Conservation (phyloP, 2,113 vertebrate genomes). For the Nettapus auritus region DNA sequence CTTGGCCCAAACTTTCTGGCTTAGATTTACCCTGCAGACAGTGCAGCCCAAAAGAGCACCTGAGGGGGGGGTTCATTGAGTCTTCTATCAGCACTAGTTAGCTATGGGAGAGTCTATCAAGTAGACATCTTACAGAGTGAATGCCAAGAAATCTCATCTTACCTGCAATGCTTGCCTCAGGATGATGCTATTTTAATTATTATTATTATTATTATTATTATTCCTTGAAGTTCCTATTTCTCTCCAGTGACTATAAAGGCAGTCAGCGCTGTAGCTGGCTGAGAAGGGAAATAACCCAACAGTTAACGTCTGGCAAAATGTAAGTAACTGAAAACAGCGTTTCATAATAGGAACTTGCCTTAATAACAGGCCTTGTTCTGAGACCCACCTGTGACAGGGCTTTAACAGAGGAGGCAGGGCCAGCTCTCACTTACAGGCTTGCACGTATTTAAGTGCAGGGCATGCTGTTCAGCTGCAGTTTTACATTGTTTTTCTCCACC, state of each 20-base stretch:
- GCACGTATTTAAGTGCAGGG: background rate
- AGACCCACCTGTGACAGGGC: slow-evolving; percentile 36
- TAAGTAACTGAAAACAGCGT: slow-evolving; percentile 40
- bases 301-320: slow-evolving; percentile 20
- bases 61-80: background rate
- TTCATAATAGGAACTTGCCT: slow-evolving; percentile 63
- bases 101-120: background rate
- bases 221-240: background rate
- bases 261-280: background rate
- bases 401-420: background rate
- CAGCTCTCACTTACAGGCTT: background rate
- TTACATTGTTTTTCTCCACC: background rate
- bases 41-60: background rate
- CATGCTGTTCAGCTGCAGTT: background rate
- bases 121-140: background rate
- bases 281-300: slow-evolving; percentile 29
- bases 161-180: background rate
- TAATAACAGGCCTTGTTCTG: background rate
- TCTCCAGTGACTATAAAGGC: slow-evolving; percentile 11
- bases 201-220: background rate
- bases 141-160: background rate
- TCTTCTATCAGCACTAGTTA: background rate
- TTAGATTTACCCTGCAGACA: background rate
- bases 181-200: background rate
- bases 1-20: background rate